These are phyloP conservation scores for Myathropa florea DNA, from an alignment of 2,888 invertebrate genomes.

Conservation along the genomic window DNA sequence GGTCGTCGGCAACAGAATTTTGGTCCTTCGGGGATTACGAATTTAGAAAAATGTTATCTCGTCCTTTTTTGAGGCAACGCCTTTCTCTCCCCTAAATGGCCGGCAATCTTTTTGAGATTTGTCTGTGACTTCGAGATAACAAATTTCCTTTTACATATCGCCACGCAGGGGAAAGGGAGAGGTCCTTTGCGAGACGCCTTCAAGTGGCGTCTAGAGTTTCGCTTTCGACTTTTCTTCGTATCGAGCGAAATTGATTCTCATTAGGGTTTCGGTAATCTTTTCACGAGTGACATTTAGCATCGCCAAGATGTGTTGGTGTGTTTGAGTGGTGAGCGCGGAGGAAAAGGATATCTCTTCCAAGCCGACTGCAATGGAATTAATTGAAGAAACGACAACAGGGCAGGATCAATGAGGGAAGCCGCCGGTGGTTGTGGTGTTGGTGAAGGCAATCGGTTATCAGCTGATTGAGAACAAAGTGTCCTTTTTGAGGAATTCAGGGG, in stretches of 20 bases:
- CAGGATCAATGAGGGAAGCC: constrained; percentile 21
- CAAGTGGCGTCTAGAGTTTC: constrained; percentile 61
- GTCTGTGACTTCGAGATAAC: constrained; percentile 42
- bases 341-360: constrained; percentile 28
- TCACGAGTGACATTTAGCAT: constrained; percentile 7
- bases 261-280: constrained; percentile 18
- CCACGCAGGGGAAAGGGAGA: constrained; percentile 18
- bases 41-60: constrained; percentile 35
- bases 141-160: constrained; percentile 31
- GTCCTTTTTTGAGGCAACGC: constrained; percentile 41
- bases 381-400: constrained; percentile 13
- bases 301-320: background rate
- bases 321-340: background rate
- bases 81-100: constrained; percentile 2
- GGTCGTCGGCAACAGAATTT: constrained; percentile 27
- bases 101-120: constrained; percentile 15
- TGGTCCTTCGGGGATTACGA: constrained; percentile 36
- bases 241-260: constrained; percentile 44
- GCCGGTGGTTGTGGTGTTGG: background rate
- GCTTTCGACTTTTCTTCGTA: background rate
- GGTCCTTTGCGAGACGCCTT: constrained; percentile 48
- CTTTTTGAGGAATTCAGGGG: background rate
- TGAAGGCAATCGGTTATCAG: constrained; percentile 32
- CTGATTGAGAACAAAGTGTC: background rate
- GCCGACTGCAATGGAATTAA: constrained; percentile 48